Base-by-base conservation (phyloP, 2,888 invertebrate genomes). In the Rapana venosa region DNA sequence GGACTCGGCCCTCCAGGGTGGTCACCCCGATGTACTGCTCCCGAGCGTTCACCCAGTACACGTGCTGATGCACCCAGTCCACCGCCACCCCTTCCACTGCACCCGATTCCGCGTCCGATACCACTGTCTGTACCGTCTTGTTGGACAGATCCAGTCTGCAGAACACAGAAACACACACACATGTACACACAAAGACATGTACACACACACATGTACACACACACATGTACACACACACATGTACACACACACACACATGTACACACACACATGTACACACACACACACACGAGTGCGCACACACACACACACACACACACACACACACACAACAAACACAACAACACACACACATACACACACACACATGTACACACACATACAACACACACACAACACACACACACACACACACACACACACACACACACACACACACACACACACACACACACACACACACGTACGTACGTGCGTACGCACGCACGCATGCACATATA, bases 21-120 rank as follows among this genome's bases (percentile, higher is more conserved):
- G 98, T 97, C 92, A 99, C 97, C 95, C 98, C 98, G 93, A 99
- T 99, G 92, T 98, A 98, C 96, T 99, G 98, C 95, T 98, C 98
- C 91, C 98, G 98, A 0, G 99, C 98, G 96, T 99, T 99, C 11
- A 97, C 96, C 96, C 96, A 96, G 94, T 99, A 99, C 92, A 99
- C 97, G 95, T 99, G 98, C 96, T 98, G 98, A 97, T 99, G 99
- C 91, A 99, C 97, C 99, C 99, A 99, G 96, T 99, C 99, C n/a
- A 99, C 98, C 4, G 99, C 99, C 91, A 99, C 97, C 6, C 99
- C 99, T 96, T 99, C 99, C 0, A 99, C 98, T 20, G 98, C 98
- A 91, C 98, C 98, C 89, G 98, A 97, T 94, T 98, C 70, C 6
- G 87, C 81, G 0, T 13, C 26, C 22, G 91, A 89, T 26, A 88